Percentiles rank a stretch among this genome's conserved stretches.
Evolutionary conservation across 2,888 invertebrate species (phyloP).

Genomic region (Steinernema scapterisci): DNA sequence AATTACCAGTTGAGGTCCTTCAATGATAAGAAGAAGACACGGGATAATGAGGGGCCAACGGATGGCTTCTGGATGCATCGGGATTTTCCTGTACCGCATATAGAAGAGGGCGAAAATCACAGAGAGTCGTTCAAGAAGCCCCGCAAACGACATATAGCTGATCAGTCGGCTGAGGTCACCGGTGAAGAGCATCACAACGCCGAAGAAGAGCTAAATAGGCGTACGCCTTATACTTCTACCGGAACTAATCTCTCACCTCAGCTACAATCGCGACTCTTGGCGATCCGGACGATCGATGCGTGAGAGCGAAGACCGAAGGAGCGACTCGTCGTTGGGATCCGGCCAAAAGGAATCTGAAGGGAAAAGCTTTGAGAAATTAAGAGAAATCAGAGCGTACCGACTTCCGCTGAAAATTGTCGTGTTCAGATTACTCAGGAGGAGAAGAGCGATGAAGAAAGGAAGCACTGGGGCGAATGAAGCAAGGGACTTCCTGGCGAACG

Average conservation of each 20-base stretch:
- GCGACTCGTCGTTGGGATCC: constrained; percentile 37
- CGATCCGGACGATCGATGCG: constrained; percentile 39
- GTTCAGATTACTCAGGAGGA: constrained; percentile 62
- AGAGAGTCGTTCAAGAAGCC: constrained; percentile 62
- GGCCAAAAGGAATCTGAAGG: constrained; percentile 52
- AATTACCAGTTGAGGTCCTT: constrained; percentile 46
- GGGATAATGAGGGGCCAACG: constrained; percentile 59
- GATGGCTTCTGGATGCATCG: constrained; percentile 57
- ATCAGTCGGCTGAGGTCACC: constrained; percentile 59
- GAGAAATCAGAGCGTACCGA: constrained; percentile 41
- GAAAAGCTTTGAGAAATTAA: not conserved
- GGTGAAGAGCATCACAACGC: constrained; percentile 56
- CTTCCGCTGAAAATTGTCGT: constrained; percentile 62
- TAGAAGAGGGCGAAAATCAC: constrained; percentile 62
- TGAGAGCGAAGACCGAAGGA: constrained; percentile 41
- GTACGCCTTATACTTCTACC: not conserved
- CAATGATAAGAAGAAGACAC: constrained; percentile 54
- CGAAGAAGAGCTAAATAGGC: constrained; percentile 42
- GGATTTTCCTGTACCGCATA: constrained; percentile 47
- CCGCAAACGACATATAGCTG: constrained; percentile 61
- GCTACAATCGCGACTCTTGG: constrained; percentile 48
- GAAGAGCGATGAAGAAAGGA: constrained; percentile 61
- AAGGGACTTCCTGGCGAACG: constrained; percentile 54
- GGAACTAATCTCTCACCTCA: constrained; percentile 39
- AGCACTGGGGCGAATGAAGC: constrained; percentile 54